Conservation (phyloP, 2,888 invertebrate genomes). For the Drosophila greeni region DNA sequence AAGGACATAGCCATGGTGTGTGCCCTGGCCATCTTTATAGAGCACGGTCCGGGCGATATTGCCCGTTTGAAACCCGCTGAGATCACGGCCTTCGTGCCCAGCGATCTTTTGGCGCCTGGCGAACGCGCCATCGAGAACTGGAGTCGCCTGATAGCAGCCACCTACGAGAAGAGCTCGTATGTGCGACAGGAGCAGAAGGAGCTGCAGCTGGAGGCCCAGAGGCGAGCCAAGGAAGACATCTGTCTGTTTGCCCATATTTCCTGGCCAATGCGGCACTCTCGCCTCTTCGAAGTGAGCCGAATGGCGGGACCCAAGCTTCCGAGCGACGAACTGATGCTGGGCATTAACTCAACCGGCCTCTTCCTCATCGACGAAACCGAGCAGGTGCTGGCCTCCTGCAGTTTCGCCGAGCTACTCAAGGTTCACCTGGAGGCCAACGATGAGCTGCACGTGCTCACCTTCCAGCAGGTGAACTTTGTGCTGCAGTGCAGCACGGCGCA, state of each 20-base stretch:
- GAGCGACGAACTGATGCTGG: slow-evolving; percentile 90
- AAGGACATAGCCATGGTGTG: slow-evolving; percentile 92
- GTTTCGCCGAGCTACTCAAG: slow-evolving; percentile 91
- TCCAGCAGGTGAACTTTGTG: slow-evolving; percentile 92
- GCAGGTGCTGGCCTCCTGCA: slow-evolving; percentile 91
- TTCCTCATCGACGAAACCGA: slow-evolving; percentile 95
- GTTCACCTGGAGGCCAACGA: slow-evolving; percentile 82
- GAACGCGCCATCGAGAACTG: slow-evolving; percentile 84
- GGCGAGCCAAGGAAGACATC: slow-evolving; percentile 91
- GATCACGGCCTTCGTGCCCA: slow-evolving; percentile 70
- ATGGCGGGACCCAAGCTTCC: slow-evolving; percentile 84
- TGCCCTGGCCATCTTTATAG: slow-evolving; percentile 94
- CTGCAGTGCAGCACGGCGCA: slow-evolving; percentile 94
- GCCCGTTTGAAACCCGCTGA: slow-evolving; percentile 32
- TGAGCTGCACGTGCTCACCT: slow-evolving; percentile 87
- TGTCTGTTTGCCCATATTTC: slow-evolving; percentile 93
- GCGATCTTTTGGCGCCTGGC: slow-evolving; percentile 79
- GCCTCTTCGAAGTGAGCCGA: slow-evolving; percentile 94
- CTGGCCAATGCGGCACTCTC: slow-evolving; percentile 96
- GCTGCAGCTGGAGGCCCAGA: slow-evolving; percentile 82
- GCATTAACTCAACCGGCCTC: slow-evolving; percentile 95
- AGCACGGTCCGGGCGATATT: slow-evolving; percentile 82
- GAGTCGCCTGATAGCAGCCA: slow-evolving; percentile 85
- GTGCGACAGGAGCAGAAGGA: slow-evolving; percentile 77
- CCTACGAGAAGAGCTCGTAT: slow-evolving; percentile 86